Conservation (phyloP, 1,140 invertebrate genomes). For the Lepeophtheirus salmonis region DNA sequence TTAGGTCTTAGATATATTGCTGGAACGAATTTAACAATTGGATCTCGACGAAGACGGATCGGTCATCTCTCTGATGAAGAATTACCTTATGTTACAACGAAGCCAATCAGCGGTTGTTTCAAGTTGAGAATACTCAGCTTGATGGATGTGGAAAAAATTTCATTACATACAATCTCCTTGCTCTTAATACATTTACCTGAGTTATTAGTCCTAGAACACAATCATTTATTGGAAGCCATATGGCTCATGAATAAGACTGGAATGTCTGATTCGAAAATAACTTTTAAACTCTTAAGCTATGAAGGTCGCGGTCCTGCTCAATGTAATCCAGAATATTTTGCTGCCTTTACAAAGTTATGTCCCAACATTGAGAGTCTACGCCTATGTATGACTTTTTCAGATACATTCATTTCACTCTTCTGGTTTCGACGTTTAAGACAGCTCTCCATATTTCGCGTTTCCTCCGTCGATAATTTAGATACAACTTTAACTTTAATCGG, state of each 20-base stretch:
- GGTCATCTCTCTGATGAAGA: too few relatives aligned
- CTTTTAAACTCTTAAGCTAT: slow-evolving; percentile 8
- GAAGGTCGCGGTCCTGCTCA: not conserved
- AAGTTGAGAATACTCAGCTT: not conserved
- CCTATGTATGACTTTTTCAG: slow-evolving; percentile 13
- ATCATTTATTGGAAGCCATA: slow-evolving; percentile 8
- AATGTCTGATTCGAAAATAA: slow-evolving; percentile 6
- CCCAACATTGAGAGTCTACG: slow-evolving; percentile 9
- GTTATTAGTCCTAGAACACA: slow-evolving; percentile 8
- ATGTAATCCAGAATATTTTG: slow-evolving; percentile 5
- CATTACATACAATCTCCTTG: not conserved
- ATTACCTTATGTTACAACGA: too few relatives aligned
- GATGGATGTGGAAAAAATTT: slow-evolving; percentile 5
- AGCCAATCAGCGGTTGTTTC: not conserved
- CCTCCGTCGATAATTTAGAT: slow-evolving; percentile 16
- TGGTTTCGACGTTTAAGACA: not conserved
- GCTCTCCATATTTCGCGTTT: not conserved
- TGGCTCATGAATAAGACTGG: slow-evolving; percentile 15
- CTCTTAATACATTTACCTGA: not conserved
- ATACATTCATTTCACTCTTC: slow-evolving; percentile 12
- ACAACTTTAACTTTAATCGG: slow-evolving; percentile 3
- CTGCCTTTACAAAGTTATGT: not conserved
- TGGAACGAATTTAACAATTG: not conserved
- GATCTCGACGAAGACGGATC: too few relatives aligned
- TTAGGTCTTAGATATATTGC: slow-evolving; percentile 3